Base-by-base conservation (phyloP, 92 coral and sea anemone species). In the Palythoa grandiflora region DNA sequence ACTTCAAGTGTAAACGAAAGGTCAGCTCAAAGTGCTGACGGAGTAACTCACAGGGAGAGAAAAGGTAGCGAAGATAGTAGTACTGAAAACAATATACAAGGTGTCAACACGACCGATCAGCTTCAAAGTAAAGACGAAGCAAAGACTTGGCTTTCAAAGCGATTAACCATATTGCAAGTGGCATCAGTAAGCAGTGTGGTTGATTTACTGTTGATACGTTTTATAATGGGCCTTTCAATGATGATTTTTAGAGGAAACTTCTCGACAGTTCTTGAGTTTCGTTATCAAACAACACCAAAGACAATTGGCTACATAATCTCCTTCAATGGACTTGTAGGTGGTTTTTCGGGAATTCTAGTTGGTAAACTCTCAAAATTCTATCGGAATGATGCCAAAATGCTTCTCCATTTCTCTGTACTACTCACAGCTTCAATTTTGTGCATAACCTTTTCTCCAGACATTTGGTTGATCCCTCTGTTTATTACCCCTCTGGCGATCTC, bases 301-400 rank as follows among this genome's bases (percentile, higher is more conserved):
- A 94, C 93, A 0, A 94, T 92, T 79, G 99, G 99, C 12, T 97
- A 95, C 89, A 93, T 94, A 19, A 89, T 94, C 89, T 97, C 99
- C 1, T 97, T 87, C 76, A 96, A 94, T 80, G 98, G 98, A 2
- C 77, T 95, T 11, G 93, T 93, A 2, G 80, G 92, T 28, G 99
- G 95, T 6, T 80, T 92, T 8, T 95, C 97, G 72, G 99, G 98
- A 19, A 63, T 90, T 59, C 75, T 92, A 2, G 96, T 97, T 2
- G 99, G 99, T 1, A 81, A 88, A 55, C 68, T 95, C 40, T 75
- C 94, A 53, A 48, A 74, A 39, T 79, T 90, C 19, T 93, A 95
- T 83, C 81, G 90, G 19, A 93, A 92, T 28, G 98, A 95, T 83
- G 93, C 96, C 39, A 92, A 88, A 68, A 91, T 91, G 94, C 76